A percentile compares a stretch with the other conserved stretches of the same genome.
Evolutionary conservation across 2,888 invertebrate genomes (phyloP).

Genomic region (Macaria liturata): DNA sequence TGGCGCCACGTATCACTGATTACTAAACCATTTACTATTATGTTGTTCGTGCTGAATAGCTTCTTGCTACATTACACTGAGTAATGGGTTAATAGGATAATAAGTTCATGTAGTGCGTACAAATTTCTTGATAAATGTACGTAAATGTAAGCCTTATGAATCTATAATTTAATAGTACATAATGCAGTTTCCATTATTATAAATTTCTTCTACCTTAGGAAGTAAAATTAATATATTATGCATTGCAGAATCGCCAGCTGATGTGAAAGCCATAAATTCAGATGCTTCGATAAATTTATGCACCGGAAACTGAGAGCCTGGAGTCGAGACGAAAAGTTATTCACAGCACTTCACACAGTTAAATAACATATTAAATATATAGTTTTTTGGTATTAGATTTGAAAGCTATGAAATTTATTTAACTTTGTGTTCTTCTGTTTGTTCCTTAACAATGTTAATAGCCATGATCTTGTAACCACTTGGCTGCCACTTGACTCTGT

Average conservation of each 20-base stretch:
- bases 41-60: slow-evolving; percentile 1
- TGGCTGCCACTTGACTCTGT: too few species aligned
- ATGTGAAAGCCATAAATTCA: slow-evolving; percentile 54
- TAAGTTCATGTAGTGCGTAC: neutral
- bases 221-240: slow-evolving; percentile 25
- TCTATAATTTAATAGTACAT: too few species aligned
- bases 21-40: slow-evolving; percentile 20
- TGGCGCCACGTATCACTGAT: slow-evolving; percentile 12
- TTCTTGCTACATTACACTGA: slow-evolving; percentile 8
- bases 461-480: too few species aligned
- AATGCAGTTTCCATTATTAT: too few species aligned
- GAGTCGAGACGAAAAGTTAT: slow-evolving; percentile 51
- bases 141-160: too few species aligned
- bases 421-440: too few species aligned
- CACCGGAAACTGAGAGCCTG: slow-evolving; percentile 45
- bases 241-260: slow-evolving; percentile 29
- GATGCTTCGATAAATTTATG: slow-evolving; percentile 58
- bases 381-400: too few species aligned
- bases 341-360: slow-evolving; percentile 57
- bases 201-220: slow-evolving; percentile 11
- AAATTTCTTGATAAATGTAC: too few species aligned
- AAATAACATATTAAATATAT: slow-evolving; percentile 27
- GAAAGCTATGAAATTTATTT: too few species aligned
- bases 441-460: too few species aligned
- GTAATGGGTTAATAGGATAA: slow-evolving; percentile 2